Percentiles rank a stretch among this genome's conserved stretches.
These are phyloP conservation scores for Monomorium pharaonis DNA, from an alignment of 1,140 invertebrate species.

Conservation along the genomic window DNA sequence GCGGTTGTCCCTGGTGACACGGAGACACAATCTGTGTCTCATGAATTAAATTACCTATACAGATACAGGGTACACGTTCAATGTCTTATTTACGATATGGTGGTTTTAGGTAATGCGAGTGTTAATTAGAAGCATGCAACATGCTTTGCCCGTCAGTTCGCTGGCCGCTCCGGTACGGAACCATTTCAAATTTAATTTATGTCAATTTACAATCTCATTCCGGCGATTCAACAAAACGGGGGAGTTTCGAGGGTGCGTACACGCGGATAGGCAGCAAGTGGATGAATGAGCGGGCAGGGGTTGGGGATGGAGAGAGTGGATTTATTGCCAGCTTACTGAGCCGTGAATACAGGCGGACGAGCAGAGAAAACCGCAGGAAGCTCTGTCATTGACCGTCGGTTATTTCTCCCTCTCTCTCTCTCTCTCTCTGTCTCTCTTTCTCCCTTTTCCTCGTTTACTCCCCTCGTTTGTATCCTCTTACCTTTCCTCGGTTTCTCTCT, in stretches of 20 bases:
- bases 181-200: constrained; percentile 74
- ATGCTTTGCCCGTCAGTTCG: not conserved
- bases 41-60: not conserved
- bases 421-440: not conserved
- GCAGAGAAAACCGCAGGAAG: constrained; percentile 76
- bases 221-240: constrained; percentile 69
- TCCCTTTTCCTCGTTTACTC: not conserved
- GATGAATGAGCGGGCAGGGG: constrained; percentile 46
- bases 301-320: constrained; percentile 55
- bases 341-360: constrained; percentile 74
- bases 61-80: not conserved
- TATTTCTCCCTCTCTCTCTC: constrained; percentile 67
- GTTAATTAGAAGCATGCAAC: constrained; percentile 6
- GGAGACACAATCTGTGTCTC: not conserved
- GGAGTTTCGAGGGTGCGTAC: constrained; percentile 53
- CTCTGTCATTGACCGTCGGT: constrained; percentile 75
- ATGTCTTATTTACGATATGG: not conserved
- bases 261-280: constrained; percentile 26
- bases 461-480: not conserved
- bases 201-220: constrained; percentile 73
- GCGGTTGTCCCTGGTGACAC: not conserved
- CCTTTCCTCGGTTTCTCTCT: not conserved
- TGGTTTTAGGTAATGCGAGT: not conserved
- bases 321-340: constrained; percentile 75
- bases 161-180: no score